phyloP scores from a whole-genome alignment of 2,888 invertebrate species.

The Drepanosiphum platanoidis region DNA sequence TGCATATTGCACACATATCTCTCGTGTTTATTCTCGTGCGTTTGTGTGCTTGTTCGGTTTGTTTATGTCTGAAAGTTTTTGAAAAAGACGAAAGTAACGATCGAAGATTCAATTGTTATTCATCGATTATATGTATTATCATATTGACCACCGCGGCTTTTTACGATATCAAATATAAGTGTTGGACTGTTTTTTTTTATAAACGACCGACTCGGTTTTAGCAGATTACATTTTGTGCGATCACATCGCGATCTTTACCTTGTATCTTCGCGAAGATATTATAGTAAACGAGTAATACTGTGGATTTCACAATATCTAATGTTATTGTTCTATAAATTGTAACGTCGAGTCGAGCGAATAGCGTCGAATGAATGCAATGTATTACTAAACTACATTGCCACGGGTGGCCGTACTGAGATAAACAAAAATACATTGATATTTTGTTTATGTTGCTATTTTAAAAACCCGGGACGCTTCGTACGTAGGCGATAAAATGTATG shows the following conservation, averaged over 20 bases:
- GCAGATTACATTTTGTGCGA: too few species aligned
- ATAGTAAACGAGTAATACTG: too few species aligned
- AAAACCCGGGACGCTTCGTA: neutral
- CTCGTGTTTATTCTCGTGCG: too few species aligned
- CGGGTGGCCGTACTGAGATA: neutral
- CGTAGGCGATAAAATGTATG: conserved; percentile 12
- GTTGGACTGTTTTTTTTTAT: too few species aligned
- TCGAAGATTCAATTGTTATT: neutral
- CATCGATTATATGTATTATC: neutral
- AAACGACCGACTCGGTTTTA: too few species aligned
- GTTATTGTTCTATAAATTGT: neutral
- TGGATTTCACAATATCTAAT: too few species aligned
- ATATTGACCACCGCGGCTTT: neutral
- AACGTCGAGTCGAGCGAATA: neutral
- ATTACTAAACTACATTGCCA: neutral
- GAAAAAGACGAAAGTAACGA: neutral
- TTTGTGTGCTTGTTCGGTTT: neutral
- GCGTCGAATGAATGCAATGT: neutral
- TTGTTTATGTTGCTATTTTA: conserved; percentile 6
- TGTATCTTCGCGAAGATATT: too few species aligned
- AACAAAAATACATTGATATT: neutral
- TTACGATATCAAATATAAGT: neutral
- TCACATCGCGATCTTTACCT: too few species aligned
- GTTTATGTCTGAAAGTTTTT: neutral
- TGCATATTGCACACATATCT: neutral